phyloP scores from a whole-genome alignment of 2,888 invertebrate genomes.

The Acholoe squamosa region DNA sequence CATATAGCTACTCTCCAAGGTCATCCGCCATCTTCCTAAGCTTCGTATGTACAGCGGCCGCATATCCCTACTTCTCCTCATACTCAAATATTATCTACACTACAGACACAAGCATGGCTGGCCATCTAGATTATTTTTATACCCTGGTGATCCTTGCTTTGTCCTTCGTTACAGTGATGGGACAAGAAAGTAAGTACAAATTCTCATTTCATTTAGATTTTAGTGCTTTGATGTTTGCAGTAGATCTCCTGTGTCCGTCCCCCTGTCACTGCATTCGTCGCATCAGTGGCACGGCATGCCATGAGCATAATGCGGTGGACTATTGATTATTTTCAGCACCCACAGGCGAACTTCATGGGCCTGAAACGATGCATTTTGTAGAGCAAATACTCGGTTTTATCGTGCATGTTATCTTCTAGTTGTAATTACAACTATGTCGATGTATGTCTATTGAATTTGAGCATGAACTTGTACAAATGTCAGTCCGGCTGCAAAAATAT shows the following conservation, averaged over 20 bases:
- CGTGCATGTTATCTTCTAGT: too few species aligned
- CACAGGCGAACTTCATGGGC: background rate
- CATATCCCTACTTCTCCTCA: background rate
- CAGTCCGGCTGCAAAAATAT: constrained; percentile 17
- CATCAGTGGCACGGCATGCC: background rate
- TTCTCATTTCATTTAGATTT: background rate
- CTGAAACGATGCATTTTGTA: background rate
- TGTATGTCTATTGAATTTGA: background rate
- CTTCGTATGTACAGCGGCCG: background rate
- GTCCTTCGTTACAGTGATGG: constrained; percentile 58
- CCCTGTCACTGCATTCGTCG: background rate
- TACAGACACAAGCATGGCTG: constrained; percentile 20
- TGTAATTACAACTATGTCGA: background rate
- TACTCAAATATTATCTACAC: background rate
- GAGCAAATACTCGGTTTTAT: background rate
- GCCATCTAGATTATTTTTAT: constrained; percentile 38
- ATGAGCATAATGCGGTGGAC: background rate
- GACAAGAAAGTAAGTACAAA: constrained; percentile 64
- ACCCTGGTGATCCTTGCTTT: constrained; percentile 47
- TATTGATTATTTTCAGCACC: background rate
- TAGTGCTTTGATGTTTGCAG: background rate
- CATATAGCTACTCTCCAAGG: constrained; percentile 43
- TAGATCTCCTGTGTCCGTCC: too few species aligned
- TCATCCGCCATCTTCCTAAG: constrained; percentile 57
- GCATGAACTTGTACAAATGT: constrained; percentile 2